phyloP scores from a whole-genome alignment of 2,888 invertebrate species.

The Tiphia femorata region DNA sequence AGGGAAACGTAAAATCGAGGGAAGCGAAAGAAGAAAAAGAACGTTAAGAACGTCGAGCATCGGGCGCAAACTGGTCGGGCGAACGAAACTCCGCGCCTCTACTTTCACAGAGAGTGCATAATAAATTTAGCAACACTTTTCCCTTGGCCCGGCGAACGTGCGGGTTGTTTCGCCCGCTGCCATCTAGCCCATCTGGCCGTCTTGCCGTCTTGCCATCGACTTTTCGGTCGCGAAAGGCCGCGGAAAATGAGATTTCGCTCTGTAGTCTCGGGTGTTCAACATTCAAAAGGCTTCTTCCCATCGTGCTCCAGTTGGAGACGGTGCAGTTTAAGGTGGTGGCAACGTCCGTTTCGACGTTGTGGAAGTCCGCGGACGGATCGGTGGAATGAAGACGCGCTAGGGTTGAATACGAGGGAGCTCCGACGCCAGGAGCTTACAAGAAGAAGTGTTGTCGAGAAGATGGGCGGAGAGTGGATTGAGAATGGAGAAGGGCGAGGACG shows the following conservation, averaged over 20 bases:
- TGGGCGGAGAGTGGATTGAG: neutral
- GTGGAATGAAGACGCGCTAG: neutral
- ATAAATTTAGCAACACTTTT: constrained; percentile 29
- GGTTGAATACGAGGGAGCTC: constrained; percentile 3
- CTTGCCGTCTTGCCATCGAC: constrained; percentile 10
- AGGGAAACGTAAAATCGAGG: no score
- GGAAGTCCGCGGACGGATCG: neutral
- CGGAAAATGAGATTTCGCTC: constrained; percentile 37
- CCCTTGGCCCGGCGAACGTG: neutral
- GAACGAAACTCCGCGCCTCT: constrained; percentile 2
- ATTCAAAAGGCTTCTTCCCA: constrained; percentile 30
- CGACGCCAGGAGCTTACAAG: no score
- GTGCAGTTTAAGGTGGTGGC: neutral
- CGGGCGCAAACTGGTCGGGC: no score
- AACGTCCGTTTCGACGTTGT: neutral
- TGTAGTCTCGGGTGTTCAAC: constrained; percentile 29
- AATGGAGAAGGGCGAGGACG: neutral
- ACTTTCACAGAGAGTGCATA: constrained; percentile 21
- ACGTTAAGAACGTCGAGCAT: no score
- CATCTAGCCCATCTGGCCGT: no score
- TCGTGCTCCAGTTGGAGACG: constrained; percentile 1
- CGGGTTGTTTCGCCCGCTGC: no score
- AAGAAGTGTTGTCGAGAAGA: neutral
- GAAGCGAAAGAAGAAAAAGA: no score
- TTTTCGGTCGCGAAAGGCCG: constrained; percentile 10